These are phyloP conservation scores for Cydia pomonella DNA, from an alignment of 1,140 invertebrate species.

Conservation along the genomic window DNA sequence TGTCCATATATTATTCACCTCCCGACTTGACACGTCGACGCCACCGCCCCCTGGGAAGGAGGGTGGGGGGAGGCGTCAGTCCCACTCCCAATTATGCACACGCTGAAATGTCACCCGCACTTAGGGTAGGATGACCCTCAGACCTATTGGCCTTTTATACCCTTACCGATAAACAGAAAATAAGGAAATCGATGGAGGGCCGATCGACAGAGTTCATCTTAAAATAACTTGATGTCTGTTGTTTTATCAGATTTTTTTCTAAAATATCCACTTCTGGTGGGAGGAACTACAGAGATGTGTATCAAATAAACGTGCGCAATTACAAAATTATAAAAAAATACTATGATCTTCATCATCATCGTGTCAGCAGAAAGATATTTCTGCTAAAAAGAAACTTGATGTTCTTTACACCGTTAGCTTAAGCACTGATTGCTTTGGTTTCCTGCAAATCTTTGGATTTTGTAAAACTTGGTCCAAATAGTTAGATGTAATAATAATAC, in stretches of 20 bases:
- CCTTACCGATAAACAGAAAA: slow-evolving; percentile 36
- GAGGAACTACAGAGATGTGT: too few species aligned
- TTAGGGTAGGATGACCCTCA: slow-evolving; percentile 72
- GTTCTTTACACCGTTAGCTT: too few species aligned
- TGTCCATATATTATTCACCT: slow-evolving; percentile 71
- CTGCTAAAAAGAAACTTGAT: too few species aligned
- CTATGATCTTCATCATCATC: too few species aligned
- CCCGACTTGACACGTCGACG: slow-evolving; percentile 74
- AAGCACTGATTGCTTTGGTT: too few species aligned
- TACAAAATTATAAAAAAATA: not conserved
- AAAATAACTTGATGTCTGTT: slow-evolving; percentile 24
- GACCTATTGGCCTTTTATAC: slow-evolving; percentile 77
- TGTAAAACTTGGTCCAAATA: too few species aligned
- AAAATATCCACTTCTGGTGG: not conserved
- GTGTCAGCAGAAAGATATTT: too few species aligned
- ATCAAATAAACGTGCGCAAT: not conserved
- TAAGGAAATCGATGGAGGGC: slow-evolving; percentile 15
- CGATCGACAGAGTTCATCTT: slow-evolving; percentile 33
- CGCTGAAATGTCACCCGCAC: slow-evolving; percentile 73
- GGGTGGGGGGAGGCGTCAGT: slow-evolving; percentile 58
- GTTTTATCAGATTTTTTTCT: not conserved
- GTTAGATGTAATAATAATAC: too few species aligned
- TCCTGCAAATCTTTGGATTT: too few species aligned
- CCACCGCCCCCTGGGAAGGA: slow-evolving; percentile 42
- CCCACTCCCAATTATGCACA: slow-evolving; percentile 73